Evolutionary conservation across 2,888 invertebrate species (phyloP).

Genomic region (Dynastes hyllus): DNA sequence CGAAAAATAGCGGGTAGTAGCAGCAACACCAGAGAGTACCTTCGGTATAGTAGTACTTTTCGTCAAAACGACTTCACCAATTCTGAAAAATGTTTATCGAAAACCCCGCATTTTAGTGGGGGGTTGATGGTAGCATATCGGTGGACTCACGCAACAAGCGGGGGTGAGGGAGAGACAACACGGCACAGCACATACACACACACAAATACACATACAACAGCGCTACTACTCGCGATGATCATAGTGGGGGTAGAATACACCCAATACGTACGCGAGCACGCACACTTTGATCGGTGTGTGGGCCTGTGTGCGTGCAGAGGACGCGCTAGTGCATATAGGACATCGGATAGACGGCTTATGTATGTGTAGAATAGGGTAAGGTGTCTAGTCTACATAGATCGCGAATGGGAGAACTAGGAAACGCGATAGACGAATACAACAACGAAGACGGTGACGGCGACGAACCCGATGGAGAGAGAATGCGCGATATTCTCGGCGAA

Average conservation of each 20-base stretch:
- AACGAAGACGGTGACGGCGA: not conserved
- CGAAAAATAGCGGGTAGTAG: too few species aligned
- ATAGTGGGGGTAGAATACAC: slow-evolving; percentile 59
- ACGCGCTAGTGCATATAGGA: slow-evolving; percentile 4
- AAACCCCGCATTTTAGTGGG: slow-evolving; percentile 66
- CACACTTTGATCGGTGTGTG: not conserved
- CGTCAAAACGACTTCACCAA: slow-evolving; percentile 70
- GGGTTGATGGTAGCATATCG: slow-evolving; percentile 60
- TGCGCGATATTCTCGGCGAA: slow-evolving; percentile 29
- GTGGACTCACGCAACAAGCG: slow-evolving; percentile 67
- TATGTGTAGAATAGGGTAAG: slow-evolving; percentile 61
- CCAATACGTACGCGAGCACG: slow-evolving; percentile 30
- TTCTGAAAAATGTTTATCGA: slow-evolving; percentile 70
- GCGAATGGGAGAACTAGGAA: slow-evolving; percentile 46
- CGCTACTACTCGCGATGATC: slow-evolving; percentile 53
- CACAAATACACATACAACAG: too few species aligned
- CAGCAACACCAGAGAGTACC: slow-evolving; percentile 9
- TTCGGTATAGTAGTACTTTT: slow-evolving; percentile 64
- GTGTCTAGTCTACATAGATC: slow-evolving; percentile 51
- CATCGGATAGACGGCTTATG: not conserved
- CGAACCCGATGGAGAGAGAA: slow-evolving; percentile 33
- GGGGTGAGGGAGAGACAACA: slow-evolving; percentile 61
- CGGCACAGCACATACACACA: not conserved
- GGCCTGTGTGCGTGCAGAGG: not conserved
- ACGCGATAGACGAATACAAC: slow-evolving; percentile 17